A percentile compares a stretch with the other conserved stretches of the same genome.
phyloP scores from a whole-genome alignment of 2,113 vertebrate genomes.

The Tragelaphus imberbis region DNA sequence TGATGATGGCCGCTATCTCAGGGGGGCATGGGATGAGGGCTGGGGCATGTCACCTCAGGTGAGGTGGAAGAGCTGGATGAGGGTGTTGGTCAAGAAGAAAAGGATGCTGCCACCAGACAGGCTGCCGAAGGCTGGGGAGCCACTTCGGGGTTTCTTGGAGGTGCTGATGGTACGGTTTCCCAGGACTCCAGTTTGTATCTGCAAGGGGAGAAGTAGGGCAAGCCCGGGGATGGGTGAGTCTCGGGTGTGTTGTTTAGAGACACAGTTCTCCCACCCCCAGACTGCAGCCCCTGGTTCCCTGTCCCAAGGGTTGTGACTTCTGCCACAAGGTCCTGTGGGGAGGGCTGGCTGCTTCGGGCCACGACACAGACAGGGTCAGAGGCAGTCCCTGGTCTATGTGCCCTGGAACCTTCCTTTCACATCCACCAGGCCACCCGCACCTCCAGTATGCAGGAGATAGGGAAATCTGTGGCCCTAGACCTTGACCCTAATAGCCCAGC shows the following conservation, averaged over 20 bases:
- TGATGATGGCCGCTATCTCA: background rate
- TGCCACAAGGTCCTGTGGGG: background rate
- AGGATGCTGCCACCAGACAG: background rate
- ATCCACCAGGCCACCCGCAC: background rate
- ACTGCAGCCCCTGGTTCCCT: background rate
- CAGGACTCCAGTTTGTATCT: slow-evolving; percentile 33
- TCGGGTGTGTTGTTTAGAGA: background rate
- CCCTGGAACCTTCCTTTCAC: background rate
- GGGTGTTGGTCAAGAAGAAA: background rate
- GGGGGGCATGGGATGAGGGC: background rate
- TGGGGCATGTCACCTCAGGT: background rate
- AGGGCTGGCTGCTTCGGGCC: background rate
- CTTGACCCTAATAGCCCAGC: background rate
- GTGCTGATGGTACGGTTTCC: fast-evolving
- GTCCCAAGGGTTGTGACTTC: background rate
- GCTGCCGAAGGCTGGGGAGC: background rate
- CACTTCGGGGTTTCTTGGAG: fast-evolving
- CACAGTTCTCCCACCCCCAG: background rate
- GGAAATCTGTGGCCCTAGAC: background rate
- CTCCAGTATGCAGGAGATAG: background rate
- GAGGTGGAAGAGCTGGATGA: slow-evolving; percentile 38
- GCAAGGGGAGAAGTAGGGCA: background rate
- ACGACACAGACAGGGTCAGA: background rate
- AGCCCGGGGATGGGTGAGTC: background rate
- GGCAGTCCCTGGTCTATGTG: background rate